Base-by-base conservation (phyloP, 2,888 invertebrate genomes). In the Volucella inflata region DNA sequence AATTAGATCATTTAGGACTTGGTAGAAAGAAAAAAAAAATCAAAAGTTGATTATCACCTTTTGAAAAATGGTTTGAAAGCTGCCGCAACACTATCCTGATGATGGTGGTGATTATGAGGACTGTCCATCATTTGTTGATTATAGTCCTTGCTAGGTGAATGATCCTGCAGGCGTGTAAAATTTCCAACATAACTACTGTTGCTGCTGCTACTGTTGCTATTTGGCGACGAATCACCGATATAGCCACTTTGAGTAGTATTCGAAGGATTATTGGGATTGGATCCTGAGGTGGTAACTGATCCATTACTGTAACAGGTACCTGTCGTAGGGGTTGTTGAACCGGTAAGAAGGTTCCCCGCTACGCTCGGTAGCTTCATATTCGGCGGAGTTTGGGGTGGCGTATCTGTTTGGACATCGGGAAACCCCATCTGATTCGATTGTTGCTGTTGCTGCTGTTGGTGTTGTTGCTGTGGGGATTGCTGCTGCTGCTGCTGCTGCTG, bases 311-410 rank as follows among this genome's bases (percentile, higher is more conserved):
- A 92, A 89, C 91, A 92, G 93, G 93, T 94, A 91, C 93, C 93
- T 89, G 90, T 92, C 92, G 91, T 93, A 92, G 92, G 91, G 92
- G 93, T 93, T 91, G 93, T 93, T 89, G 91, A 94, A 94, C 93
- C 94, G 94, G 92, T 91, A 91, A 95, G 94, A 89, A 95, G 94
- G 89, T 94, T 95, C 92, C 95, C 95, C 91, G 95, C 95, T 89
- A 95, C 95, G 92, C 95, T 96, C 90, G 96, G 96, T 90, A 97
- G 94, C 93, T 97, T 97, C 96, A 97, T 96, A 93, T 96, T 97
- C 91, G 98, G 98, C 88, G 98, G 98, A 88, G 98, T 98, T 93
- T 98, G 97, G 44, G 97, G 97, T 89, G 97, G 98, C 87, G 98
- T 98, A 93, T 98, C 98, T 89, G 92, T 94, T 91, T 96, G 95